These are phyloP conservation scores for Schizotus pectinicornis DNA, from an alignment of 2,888 invertebrate genomes.

Conservation along the genomic window DNA sequence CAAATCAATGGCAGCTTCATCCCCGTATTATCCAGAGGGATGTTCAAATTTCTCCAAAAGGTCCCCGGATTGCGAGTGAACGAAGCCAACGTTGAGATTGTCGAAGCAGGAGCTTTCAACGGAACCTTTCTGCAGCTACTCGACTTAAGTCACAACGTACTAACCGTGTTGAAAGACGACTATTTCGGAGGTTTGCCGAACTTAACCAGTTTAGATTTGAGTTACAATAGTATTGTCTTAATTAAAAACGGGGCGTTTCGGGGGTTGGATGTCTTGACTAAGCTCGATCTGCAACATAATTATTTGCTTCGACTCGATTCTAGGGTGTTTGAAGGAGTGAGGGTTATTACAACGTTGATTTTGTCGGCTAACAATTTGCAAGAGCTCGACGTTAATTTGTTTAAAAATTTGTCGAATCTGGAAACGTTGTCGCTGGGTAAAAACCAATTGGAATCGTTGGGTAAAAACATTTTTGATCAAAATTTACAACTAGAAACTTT, in stretches of 20 bases:
- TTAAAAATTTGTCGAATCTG: constrained; percentile 6
- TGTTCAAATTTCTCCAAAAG: neutral
- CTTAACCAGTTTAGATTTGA: constrained; percentile 6
- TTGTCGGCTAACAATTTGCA: constrained; percentile 1
- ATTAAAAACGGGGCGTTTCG: neutral
- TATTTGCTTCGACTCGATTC: neutral
- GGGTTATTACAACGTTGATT: constrained; percentile 3
- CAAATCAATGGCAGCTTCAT: neutral
- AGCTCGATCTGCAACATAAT: constrained; percentile 2
- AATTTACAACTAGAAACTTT: neutral
- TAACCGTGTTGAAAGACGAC: neutral
- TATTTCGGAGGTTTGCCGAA: constrained; percentile 1
- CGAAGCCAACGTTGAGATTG: neutral
- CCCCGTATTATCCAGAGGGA: constrained; percentile 3
- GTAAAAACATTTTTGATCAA: neutral
- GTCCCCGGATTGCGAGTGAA: constrained; percentile 4
- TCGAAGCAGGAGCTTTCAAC: constrained; percentile 6
- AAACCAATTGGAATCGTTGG: constrained; percentile 7
- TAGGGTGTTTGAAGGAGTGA: neutral
- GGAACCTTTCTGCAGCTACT: neutral
- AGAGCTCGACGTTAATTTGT: neutral
- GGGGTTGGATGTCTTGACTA: neutral
- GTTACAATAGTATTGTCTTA: constrained; percentile 5
- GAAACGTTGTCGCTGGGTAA: constrained; percentile 1
- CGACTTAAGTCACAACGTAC: neutral